A percentile compares a stretch with the other conserved stretches of the same genome.
These are phyloP conservation scores for Meloidogyne chitwoodi DNA, from an alignment of 1,140 invertebrate species.

Conservation along the genomic window DNA sequence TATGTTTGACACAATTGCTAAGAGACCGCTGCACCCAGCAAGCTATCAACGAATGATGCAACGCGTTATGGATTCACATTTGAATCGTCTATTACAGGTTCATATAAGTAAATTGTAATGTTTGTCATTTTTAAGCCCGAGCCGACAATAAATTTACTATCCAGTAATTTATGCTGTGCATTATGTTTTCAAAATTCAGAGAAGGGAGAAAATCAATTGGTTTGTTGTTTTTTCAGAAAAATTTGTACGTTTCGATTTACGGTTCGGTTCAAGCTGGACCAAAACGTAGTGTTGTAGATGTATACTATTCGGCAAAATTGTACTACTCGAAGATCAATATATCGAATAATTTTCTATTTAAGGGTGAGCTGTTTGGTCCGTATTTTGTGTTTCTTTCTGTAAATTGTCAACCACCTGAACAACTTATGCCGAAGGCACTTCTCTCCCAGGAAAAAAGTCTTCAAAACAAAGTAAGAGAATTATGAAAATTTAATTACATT, in stretches of 20 bases:
- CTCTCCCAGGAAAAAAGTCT: not conserved
- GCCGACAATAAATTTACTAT: not conserved
- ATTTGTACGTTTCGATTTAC: no score
- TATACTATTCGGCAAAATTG: no score
- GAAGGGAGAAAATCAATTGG: not conserved
- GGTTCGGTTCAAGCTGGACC: no score
- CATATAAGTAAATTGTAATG: not conserved
- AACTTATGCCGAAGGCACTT: not conserved
- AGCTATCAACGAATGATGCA: conserved; percentile 15
- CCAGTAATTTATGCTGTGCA: conserved; percentile 1
- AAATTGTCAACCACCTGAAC: conserved; percentile 1
- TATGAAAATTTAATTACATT: no score
- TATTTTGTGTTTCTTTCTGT: conserved; percentile 10
- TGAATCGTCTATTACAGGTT: conserved; percentile 8
- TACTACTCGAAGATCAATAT: no score
- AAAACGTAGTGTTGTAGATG: no score
- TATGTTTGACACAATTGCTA: not conserved
- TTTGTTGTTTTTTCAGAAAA: not conserved
- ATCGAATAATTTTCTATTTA: no score
- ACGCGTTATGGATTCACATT: not conserved
- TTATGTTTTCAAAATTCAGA: not conserved
- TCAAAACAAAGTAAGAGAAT: no score
- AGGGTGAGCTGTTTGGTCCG: conserved; percentile 13
- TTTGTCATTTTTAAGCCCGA: conserved; percentile 1
- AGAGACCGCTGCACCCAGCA: not conserved